A percentile compares a stretch with the other conserved stretches of the same genome.
Evolutionary conservation across 92 coral and sea anemone genomes (phyloP).

Genomic region (Actinostola sp.): DNA sequence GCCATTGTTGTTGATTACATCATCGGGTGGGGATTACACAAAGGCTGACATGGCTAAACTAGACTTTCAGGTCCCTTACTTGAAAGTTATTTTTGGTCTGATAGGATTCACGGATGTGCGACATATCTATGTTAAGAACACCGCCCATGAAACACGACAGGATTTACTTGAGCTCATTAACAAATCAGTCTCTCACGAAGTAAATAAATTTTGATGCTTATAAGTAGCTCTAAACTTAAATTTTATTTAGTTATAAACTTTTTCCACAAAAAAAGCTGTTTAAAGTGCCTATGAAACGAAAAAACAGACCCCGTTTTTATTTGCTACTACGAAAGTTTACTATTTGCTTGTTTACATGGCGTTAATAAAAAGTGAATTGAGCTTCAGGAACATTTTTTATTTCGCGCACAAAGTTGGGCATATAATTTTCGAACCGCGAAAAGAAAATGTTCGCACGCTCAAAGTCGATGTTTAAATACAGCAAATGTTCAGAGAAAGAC

Average conservation of each 20-base stretch:
- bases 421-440: too few relatives aligned
- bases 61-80: slow-evolving; percentile 97
- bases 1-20: slow-evolving; percentile 82
- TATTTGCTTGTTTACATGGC: too few relatives aligned
- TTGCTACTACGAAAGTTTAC: too few relatives aligned
- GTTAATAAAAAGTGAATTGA: too few relatives aligned
- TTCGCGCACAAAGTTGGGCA: too few relatives aligned
- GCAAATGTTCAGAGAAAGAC: too few relatives aligned
- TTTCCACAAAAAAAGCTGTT: not conserved
- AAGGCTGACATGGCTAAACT: slow-evolving; percentile 66
- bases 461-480: too few relatives aligned
- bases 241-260: not conserved
- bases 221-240: not conserved
- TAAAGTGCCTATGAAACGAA: too few relatives aligned
- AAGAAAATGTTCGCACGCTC: too few relatives aligned
- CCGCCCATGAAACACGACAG: slow-evolving; percentile 65
- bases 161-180: slow-evolving; percentile 52
- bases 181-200: slow-evolving; percentile 57
- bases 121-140: slow-evolving; percentile 92
- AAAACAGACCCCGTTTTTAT: too few relatives aligned
- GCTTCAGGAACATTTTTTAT: too few relatives aligned
- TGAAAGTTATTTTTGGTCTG: slow-evolving; percentile 88
- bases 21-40: slow-evolving; percentile 92
- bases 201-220: slow-evolving; percentile 35
- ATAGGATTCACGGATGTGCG: slow-evolving; percentile 93